phyloP scores from a whole-genome alignment of 2,797 vertebrate genomes.

The Cirrhinus mrigala region DNA sequence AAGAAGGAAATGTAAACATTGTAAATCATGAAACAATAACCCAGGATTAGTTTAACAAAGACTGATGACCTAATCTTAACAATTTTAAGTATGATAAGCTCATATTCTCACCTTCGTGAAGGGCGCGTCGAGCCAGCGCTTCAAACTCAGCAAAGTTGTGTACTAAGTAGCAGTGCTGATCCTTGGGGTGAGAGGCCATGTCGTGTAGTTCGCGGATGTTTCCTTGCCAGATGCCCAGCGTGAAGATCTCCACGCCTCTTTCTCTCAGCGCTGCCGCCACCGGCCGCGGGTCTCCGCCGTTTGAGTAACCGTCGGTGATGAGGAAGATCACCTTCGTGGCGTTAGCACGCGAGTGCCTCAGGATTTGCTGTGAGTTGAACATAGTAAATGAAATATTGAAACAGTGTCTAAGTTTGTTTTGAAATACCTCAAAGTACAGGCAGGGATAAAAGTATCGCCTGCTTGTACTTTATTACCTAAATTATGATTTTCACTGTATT shows the following conservation, averaged over 20 bases:
- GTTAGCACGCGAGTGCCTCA: constrained; percentile 89
- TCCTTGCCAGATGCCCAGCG: constrained; percentile 97
- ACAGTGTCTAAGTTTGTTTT: neutral
- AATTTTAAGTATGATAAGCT: neutral
- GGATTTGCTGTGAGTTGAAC: constrained; percentile 88
- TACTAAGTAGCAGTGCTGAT: constrained; percentile 95
- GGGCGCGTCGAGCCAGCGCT: constrained; percentile 90
- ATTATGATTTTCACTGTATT: neutral
- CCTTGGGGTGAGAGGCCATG: constrained; percentile 95
- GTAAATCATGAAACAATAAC: neutral
- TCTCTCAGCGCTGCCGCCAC: constrained; percentile 88
- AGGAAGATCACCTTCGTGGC: constrained; percentile 95
- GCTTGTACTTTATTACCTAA: no score
- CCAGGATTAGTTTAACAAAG: neutral
- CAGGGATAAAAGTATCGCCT: no score
- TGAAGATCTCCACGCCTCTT: constrained; percentile 96
- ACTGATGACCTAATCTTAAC: neutral
- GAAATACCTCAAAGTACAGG: neutral
- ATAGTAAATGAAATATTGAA: constrained; percentile 28
- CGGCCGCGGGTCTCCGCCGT: constrained; percentile 94
- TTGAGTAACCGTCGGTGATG: constrained; percentile 98
- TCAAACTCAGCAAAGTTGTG: constrained; percentile 98
- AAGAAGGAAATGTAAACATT: neutral
- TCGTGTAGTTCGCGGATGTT: constrained; percentile 96
- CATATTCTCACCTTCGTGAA: constrained; percentile 89